Evolutionary conservation across 2,888 invertebrate genomes (phyloP).

Genomic region (Dichetophora obliterata): DNA sequence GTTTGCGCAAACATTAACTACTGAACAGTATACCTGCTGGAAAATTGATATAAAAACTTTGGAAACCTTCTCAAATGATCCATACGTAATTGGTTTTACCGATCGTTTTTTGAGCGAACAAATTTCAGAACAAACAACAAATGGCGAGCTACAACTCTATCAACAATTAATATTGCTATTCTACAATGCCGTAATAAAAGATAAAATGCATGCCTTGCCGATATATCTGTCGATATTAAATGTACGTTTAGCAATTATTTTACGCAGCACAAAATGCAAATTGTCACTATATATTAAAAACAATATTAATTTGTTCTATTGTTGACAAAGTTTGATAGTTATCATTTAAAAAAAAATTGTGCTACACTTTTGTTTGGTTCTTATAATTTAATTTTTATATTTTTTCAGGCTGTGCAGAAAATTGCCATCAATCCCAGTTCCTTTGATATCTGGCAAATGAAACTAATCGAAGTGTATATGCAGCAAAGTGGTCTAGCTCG

Average conservation of each 20-base stretch:
- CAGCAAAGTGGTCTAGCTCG: constrained; percentile 52
- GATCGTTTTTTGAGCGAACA: constrained; percentile 74
- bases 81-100: constrained; percentile 78
- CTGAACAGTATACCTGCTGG: constrained; percentile 73
- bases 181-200: constrained; percentile 85
- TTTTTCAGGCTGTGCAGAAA: constrained; percentile 73
- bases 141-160: constrained; percentile 69
- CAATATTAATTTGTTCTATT: too few relatives aligned
- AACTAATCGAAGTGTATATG: constrained; percentile 75
- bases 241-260: constrained; percentile 69
- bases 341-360: too few relatives aligned
- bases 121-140: constrained; percentile 56
- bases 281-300: too few relatives aligned
- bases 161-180: constrained; percentile 78
- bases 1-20: constrained; percentile 83
- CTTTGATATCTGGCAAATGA: constrained; percentile 81
- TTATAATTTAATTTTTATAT: neutral
- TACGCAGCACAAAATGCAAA: too few relatives aligned
- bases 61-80: constrained; percentile 82
- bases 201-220: constrained; percentile 82
- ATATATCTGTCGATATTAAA: constrained; percentile 79
- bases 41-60: constrained; percentile 75
- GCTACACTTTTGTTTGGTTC: too few relatives aligned
- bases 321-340: too few relatives aligned
- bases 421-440: constrained; percentile 70